Conservation (phyloP, 2,113 vertebrate species). For the Panthera uncia region DNA sequence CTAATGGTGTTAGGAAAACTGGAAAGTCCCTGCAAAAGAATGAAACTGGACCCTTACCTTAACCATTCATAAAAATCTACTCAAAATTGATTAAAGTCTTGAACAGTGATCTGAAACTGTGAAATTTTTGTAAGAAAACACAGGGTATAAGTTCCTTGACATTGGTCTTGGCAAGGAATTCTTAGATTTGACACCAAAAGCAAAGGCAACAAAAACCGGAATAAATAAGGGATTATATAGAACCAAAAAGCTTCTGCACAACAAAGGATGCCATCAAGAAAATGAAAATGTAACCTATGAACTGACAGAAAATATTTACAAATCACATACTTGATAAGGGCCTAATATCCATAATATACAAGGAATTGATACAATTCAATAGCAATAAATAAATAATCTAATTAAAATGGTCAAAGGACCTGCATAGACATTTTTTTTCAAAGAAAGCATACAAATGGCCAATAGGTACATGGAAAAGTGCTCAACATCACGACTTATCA, state of each 20-base stretch:
- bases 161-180: not conserved
- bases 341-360: not conserved
- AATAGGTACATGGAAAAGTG: not conserved
- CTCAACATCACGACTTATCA: not conserved
- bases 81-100: not conserved
- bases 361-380: not conserved
- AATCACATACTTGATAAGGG: not conserved
- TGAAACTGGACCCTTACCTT: not conserved
- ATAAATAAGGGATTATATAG: not conserved
- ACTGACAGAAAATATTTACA: not conserved
- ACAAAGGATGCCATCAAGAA: not conserved
- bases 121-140: not conserved
- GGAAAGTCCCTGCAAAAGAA: not conserved
- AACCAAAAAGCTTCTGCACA: not conserved
- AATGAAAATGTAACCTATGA: not conserved
- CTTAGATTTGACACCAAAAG: not conserved
- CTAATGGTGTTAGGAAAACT: not conserved
- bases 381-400: not conserved
- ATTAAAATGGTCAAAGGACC: not conserved
- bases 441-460: not conserved
- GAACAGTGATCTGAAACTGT: not conserved
- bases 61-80: not conserved
- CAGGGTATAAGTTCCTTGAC: not conserved
- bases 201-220: not conserved
- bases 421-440: not conserved